phyloP scores from a whole-genome alignment of 2,113 vertebrate species.

The Xiphorhynchus elegans region DNA sequence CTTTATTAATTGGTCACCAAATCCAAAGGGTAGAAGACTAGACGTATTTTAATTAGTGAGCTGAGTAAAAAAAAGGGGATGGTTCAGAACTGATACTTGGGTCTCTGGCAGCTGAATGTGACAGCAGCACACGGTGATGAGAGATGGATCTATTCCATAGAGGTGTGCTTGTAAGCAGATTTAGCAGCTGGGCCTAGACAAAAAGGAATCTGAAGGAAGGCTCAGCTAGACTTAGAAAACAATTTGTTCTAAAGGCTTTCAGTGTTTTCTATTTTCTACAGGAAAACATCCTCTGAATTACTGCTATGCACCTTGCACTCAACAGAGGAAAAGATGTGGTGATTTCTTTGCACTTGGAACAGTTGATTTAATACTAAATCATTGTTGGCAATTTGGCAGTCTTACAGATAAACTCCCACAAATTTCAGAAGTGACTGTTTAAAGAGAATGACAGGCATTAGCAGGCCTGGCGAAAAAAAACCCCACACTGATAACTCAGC shows the following conservation, averaged over 20 bases:
- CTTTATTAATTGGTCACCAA: background rate
- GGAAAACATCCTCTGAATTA: background rate
- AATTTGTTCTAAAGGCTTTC: background rate
- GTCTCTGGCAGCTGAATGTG: background rate
- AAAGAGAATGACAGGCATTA: background rate
- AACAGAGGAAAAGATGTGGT: background rate
- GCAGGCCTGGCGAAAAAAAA: background rate
- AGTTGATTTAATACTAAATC: background rate
- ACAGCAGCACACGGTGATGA: background rate
- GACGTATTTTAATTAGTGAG: background rate
- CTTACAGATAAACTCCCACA: background rate
- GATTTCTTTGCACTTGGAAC: background rate
- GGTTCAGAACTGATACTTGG: background rate
- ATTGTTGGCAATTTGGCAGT: background rate
- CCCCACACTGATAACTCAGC: constrained; percentile 8
- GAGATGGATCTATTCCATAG: background rate
- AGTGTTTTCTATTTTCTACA: background rate
- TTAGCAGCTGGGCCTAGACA: background rate
- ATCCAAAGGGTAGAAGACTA: background rate
- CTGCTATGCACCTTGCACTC: background rate
- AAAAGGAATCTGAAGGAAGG: background rate
- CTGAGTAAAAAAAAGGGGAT: background rate
- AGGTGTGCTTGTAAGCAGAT: background rate
- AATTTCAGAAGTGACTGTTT: background rate
- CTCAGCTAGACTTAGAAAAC: background rate